phyloP scores from a whole-genome alignment of 2,113 vertebrate genomes.

The Danionella cerebrum region DNA sequence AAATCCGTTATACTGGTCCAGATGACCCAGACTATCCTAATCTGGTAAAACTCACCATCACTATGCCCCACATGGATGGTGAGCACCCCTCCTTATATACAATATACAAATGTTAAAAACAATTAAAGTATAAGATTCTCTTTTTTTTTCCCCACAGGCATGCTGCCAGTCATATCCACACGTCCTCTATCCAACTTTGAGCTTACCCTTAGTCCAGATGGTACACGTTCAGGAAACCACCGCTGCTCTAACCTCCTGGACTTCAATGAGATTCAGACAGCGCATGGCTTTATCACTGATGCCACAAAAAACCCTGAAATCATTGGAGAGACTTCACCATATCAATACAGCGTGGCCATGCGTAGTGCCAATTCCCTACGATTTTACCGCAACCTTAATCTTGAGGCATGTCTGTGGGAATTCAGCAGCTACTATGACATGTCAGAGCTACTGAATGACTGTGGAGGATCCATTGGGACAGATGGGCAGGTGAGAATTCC shows the following conservation, averaged over 20 bases:
- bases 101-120: no score
- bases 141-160: constrained; percentile 56
- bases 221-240: constrained; percentile 72
- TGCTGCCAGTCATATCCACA: constrained; percentile 76
- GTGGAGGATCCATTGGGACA: constrained; percentile 64
- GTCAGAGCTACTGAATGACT: constrained; percentile 69
- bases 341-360: constrained; percentile 65
- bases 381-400: constrained; percentile 76
- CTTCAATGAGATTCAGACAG: constrained; percentile 74
- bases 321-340: constrained; percentile 70
- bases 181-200: constrained; percentile 72
- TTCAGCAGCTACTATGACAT: constrained; percentile 80
- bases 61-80: constrained; percentile 78
- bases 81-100: not conserved
- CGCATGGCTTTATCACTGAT: constrained; percentile 72
- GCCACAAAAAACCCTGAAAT: constrained; percentile 69
- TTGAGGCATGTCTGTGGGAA: constrained; percentile 81
- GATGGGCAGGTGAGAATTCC: constrained; percentile 69
- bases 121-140: no score
- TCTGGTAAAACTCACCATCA: constrained; percentile 72
- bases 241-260: constrained; percentile 78
- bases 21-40: constrained; percentile 69
- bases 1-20: constrained; percentile 69
- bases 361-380: constrained; percentile 65
- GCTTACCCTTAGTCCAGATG: constrained; percentile 72